Base-by-base conservation (phyloP, 2,888 invertebrate genomes). In the Diaprepes abbreviatus region DNA sequence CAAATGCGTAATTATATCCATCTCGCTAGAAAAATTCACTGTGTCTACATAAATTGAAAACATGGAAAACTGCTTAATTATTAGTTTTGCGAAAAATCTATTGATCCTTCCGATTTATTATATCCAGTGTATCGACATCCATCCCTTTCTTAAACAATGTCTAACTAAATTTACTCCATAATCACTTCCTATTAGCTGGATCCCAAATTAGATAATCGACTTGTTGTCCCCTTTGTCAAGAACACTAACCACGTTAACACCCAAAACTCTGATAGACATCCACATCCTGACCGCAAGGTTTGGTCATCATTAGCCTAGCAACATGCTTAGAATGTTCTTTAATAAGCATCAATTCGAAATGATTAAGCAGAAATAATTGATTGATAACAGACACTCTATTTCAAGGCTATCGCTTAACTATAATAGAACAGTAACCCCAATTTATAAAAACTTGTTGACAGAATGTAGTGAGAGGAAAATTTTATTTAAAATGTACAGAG, bases 301-400 rank as follows among this genome's bases (percentile, higher is more conserved):
- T 9, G 17, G 17, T 16, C 17, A 40, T 17, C 9, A 1, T 6
- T 1, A 4, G 10, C 33, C 33, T 17, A 14, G 17, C 16, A 1
- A 17, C 9, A 10, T 2, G 43, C 21, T 21, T 21, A 21, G n/a
- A 45, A 45, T 21, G 19, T 19, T n/a, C 19, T 6, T 3, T 1
- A 45, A 45, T 21, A 16, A 6, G 4, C 19, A 45, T n/a, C 12
- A 3, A n/a, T 21, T 21, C 14, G 14, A 10, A 45, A 45, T 45
- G 43, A 45, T 21, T 21, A 21, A 45, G 43, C 43, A 45, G 21
- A 45, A 45, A 21, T 10, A 45, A 45, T 21, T 45, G 43, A 45
- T 45, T 45, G 43, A 45, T 45, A 21, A 10, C 43, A 21, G 21
- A 45, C 19, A 5, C 43, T 16, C 43, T 45, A 21, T 45, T 45